Base-by-base conservation (phyloP, 2,888 invertebrate genomes). In the Endomychus coccineus region DNA sequence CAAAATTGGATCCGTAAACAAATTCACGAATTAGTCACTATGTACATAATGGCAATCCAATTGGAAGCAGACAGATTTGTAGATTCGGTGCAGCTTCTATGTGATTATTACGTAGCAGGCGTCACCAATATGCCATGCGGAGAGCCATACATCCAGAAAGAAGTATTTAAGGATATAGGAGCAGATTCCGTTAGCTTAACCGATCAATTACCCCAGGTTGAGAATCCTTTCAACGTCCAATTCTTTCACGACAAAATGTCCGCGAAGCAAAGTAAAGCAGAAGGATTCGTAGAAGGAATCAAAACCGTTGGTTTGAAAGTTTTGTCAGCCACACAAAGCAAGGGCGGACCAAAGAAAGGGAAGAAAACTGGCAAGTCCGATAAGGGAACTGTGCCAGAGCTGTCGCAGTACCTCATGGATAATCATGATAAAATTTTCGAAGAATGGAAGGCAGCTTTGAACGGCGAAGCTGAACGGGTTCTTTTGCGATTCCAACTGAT, bases 1-100 rank as follows among this genome's bases (percentile, higher is more conserved):
- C 71, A 77, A 37, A 70, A 74, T 42, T 80, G 79, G 80, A 56
- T 73, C 1, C 59, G 70, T 43, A 67, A 67, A 40, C 73, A 78
- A 51, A 55, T 75, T 4, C 67, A 68, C 11, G 63, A 71, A 28
- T 61, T 79, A 48, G 63, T 64, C 2, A 77, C 78, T 50, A 66
- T 71, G 16, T 77, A 71, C 45, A 64, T 73, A 27, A 71, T 68
- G 2, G 69, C 71, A 27, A 65, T 77, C 62, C 78, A 79, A 56
- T 51, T 71, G n/a, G 80, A 81, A 62, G 31, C 75, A 7, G 77
- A 79, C 51, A 67, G 78, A 28, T 64, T 69, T 63, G 60, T 64
- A 37, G 63, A 67, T 40, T 66, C 65, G 3, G 29, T 67, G 11
- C 62, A 64, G 29, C 46, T 72, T 4, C 27, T 71, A 2, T 59